Conservation (phyloP, 2,797 vertebrate genomes). For the Anguilla anguilla region DNA sequence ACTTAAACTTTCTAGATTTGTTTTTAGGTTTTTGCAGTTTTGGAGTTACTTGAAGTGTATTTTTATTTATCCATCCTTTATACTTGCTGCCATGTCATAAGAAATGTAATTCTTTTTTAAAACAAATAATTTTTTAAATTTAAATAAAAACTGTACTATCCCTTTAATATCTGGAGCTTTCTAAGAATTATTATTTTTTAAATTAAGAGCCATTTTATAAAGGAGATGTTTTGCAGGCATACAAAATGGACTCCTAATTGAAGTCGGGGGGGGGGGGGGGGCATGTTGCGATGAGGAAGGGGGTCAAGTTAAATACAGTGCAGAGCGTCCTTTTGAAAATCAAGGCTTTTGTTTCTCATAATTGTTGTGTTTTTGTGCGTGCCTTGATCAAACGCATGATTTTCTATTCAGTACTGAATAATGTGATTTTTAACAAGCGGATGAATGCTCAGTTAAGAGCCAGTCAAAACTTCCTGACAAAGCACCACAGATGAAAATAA, state of each 20-base stretch:
- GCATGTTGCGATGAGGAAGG: not conserved
- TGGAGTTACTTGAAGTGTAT: too few species aligned
- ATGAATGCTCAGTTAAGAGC: not conserved
- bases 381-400: not conserved
- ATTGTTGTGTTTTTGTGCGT: constrained; percentile 12
- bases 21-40: too few species aligned
- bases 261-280: not conserved
- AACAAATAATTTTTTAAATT: too few species aligned
- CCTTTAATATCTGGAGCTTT: too few species aligned
- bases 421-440: not conserved
- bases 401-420: constrained; percentile 4
- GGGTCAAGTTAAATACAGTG: not conserved
- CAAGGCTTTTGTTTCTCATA: constrained; percentile 20
- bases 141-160: too few species aligned
- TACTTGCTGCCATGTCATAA: not conserved
- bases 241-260: not conserved
- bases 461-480: not conserved
- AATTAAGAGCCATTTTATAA: not conserved
- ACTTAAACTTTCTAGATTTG: too few species aligned
- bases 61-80: not conserved
- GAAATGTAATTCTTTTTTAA: too few species aligned
- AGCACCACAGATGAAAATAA: constrained; percentile 2
- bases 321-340: constrained; percentile 12
- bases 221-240: not conserved
- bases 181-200: not conserved